phyloP scores from a whole-genome alignment of 35 echinoderm and acorn worm genomes.

The Diadema setosum region DNA sequence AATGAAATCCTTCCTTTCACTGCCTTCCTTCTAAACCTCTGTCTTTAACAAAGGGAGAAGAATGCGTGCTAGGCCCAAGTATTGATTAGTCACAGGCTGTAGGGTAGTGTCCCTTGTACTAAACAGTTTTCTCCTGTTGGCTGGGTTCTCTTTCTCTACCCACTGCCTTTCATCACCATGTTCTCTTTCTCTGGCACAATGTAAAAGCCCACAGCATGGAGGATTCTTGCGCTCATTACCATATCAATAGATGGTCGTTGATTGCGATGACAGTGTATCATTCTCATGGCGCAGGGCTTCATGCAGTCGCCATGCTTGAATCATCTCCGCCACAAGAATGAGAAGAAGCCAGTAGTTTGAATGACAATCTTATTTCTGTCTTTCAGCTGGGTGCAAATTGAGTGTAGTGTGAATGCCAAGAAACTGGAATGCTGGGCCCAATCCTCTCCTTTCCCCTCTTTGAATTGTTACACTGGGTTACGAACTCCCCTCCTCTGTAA shows the following conservation, averaged over 20 bases:
- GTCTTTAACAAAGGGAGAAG: background rate
- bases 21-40: too few relatives aligned
- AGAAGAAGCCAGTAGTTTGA: background rate
- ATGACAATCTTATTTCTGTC: background rate
- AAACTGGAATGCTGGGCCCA: background rate
- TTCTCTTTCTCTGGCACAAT: background rate
- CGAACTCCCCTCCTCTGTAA: background rate
- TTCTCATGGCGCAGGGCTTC: background rate
- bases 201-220: background rate
- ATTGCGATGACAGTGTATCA: background rate
- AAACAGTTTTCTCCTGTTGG: background rate
- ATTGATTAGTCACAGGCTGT: background rate
- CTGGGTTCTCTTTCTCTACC: slow-evolving; percentile 3
- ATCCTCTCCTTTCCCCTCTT: background rate
- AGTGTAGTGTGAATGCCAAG: background rate
- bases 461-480: background rate
- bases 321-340: background rate
- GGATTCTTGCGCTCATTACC: background rate
- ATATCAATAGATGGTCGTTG: background rate
- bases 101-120: background rate
- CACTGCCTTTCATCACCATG: background rate
- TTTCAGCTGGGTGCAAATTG: background rate
- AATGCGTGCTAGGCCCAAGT: background rate
- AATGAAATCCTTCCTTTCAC: too few relatives aligned
- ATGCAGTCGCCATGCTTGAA: background rate